Percentiles rank a stretch among this genome's conserved stretches.
phyloP scores from a whole-genome alignment of 2,113 vertebrate species.

The Sinocyclocheilus grahami region DNA sequence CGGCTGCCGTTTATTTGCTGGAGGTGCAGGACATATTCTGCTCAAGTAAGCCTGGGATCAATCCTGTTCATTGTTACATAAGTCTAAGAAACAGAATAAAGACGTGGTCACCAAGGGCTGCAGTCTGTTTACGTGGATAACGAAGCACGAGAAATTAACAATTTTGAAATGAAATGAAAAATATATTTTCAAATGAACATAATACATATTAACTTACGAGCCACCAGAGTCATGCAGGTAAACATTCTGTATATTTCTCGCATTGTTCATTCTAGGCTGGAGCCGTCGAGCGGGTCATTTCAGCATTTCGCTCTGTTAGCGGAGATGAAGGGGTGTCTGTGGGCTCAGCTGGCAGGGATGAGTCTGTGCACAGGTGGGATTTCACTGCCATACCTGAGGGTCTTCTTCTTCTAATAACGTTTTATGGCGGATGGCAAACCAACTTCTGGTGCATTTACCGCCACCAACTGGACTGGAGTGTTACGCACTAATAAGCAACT shows the following conservation, averaged over 20 bases:
- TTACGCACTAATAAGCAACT: no score
- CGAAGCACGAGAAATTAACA: background rate
- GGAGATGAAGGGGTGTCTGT: constrained; percentile 77
- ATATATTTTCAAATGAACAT: no score
- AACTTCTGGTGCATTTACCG: no score
- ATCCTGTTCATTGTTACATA: background rate
- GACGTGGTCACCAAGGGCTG: background rate
- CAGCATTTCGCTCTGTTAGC: constrained; percentile 76
- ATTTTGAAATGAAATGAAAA: no score
- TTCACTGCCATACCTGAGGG: no score
- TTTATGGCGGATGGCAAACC: no score
- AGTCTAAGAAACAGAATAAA: background rate
- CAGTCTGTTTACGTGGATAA: background rate
- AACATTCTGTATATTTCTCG: background rate
- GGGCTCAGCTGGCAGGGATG: constrained; percentile 78
- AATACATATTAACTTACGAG: background rate
- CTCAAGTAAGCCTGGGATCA: constrained; percentile 31
- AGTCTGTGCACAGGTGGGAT: constrained; percentile 82
- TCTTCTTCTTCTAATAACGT: no score
- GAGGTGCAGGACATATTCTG: constrained; percentile 29
- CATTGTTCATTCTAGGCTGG: constrained; percentile 60
- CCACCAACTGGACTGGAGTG: no score
- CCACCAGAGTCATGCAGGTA: background rate
- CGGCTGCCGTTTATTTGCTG: background rate
- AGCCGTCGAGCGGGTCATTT: constrained; percentile 68